These are phyloP conservation scores for Thaleichthys pacificus DNA, from an alignment of 2,797 vertebrate genomes.

Conservation along the genomic window DNA sequence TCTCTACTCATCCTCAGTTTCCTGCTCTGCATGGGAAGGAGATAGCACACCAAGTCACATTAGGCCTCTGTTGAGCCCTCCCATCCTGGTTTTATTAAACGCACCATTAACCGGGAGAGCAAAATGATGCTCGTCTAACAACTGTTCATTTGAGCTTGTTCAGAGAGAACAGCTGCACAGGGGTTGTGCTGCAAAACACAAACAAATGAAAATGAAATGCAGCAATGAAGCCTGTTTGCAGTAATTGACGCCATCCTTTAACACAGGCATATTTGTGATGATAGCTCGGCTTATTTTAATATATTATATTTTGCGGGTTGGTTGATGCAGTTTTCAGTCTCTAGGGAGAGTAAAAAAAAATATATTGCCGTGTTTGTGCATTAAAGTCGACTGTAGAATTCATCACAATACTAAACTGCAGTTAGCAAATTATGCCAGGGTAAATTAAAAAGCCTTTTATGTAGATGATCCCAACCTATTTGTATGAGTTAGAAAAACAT, in stretches of 20 bases:
- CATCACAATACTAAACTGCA: no score
- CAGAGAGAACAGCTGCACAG: constrained; percentile 19
- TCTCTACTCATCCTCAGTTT: no score
- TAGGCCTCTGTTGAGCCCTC: constrained; percentile 16
- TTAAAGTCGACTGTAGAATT: no score
- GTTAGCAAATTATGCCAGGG: no score
- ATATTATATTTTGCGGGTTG: background rate
- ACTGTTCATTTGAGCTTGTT: constrained; percentile 37
- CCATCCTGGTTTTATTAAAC: constrained; percentile 25
- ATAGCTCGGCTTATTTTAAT: constrained; percentile 19
- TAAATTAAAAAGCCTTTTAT: no score
- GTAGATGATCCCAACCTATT: no score
- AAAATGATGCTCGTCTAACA: constrained; percentile 38
- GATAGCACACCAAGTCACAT: background rate
- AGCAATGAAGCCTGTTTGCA: constrained; percentile 17
- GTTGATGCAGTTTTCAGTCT: no score
- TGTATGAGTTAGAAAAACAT: no score
- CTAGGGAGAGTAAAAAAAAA: no score
- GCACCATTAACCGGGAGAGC: constrained; percentile 41
- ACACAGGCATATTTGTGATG: constrained; percentile 10
- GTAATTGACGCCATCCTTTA: constrained; percentile 40
- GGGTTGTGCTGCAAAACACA: constrained; percentile 2
- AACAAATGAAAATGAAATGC: constrained; percentile 21
- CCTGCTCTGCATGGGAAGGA: background rate
- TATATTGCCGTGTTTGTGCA: no score